A percentile compares a stretch with the other conserved stretches of the same genome.
Conservation (phyloP, 2,797 vertebrate genomes). For the Orestias chungarensis region DNA sequence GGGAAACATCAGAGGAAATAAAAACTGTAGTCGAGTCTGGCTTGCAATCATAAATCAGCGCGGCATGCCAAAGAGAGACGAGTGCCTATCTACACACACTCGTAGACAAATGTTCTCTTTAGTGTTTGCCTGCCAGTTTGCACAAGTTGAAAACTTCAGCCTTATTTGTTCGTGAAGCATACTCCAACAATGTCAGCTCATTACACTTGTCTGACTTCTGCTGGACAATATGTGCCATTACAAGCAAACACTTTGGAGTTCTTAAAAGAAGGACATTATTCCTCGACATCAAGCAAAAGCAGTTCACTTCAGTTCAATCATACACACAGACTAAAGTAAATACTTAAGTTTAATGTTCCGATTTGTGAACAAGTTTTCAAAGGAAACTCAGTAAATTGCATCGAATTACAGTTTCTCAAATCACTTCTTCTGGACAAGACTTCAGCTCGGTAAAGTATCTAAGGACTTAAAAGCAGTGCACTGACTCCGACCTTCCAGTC, state of each 20-base stretch:
- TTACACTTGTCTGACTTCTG: constrained; percentile 75
- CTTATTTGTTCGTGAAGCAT: constrained; percentile 16
- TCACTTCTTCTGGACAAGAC: neutral
- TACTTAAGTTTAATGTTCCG: neutral
- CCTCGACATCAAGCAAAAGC: too few species aligned
- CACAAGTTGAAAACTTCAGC: constrained; percentile 10
- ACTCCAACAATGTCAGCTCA: constrained; percentile 27
- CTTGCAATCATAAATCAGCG: constrained; percentile 40
- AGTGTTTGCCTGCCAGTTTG: constrained; percentile 6
- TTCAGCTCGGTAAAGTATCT: too few species aligned
- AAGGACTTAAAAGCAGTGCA: neutral
- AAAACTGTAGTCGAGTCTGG: constrained; percentile 38
- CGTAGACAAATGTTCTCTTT: constrained; percentile 2
- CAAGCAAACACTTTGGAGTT: constrained; percentile 27
- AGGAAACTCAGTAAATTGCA: neutral
- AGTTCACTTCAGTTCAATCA: neutral
- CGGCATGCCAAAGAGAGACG: constrained; percentile 28
- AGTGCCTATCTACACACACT: constrained; percentile 1
- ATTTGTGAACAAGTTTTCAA: neutral
- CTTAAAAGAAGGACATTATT: too few species aligned
- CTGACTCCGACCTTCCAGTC: neutral
- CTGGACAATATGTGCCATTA: constrained; percentile 70
- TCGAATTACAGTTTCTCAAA: neutral
- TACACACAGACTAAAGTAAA: neutral
- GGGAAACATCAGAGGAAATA: constrained; percentile 49